These are phyloP conservation scores for Vicugna pacos DNA, from an alignment of 2,113 vertebrate species.

Conservation along the genomic window DNA sequence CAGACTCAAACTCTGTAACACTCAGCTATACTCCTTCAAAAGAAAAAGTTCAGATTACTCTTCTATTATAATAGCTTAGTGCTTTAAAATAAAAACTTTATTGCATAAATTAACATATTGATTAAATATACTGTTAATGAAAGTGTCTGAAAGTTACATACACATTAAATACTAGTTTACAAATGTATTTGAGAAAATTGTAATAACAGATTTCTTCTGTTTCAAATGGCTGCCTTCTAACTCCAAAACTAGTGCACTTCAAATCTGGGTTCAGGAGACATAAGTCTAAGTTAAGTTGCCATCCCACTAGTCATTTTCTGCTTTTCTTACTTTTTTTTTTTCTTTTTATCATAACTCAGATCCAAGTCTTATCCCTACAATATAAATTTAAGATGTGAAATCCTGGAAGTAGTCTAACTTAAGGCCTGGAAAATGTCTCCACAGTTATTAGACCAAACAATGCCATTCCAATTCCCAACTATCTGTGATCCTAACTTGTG, in stretches of 20 bases:
- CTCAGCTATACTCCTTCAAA: background rate
- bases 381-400: conserved; percentile 10
- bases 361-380: background rate
- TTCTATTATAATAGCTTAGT: conserved; percentile 23
- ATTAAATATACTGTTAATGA: conserved; percentile 20
- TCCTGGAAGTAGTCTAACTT: background rate
- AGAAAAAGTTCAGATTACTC: conserved; percentile 37
- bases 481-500: background rate
- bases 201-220: background rate
- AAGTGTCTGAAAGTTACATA: background rate
- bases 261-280: background rate
- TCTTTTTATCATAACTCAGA: background rate
- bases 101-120: background rate
- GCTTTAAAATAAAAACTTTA: conserved; percentile 61
- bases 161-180: conserved; percentile 7
- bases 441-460: background rate
- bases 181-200: background rate
- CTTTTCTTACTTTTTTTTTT: background rate
- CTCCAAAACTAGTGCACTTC: conserved; percentile 8
- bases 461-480: conserved; percentile 8
- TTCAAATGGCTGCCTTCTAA: conserved; percentile 38
- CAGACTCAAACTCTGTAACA: conserved; percentile 34
- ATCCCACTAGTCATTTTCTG: background rate
- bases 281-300: conserved; percentile 25
- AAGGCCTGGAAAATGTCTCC: background rate